Conservation (phyloP, 2,113 vertebrate species). For the Pogona vitticeps region DNA sequence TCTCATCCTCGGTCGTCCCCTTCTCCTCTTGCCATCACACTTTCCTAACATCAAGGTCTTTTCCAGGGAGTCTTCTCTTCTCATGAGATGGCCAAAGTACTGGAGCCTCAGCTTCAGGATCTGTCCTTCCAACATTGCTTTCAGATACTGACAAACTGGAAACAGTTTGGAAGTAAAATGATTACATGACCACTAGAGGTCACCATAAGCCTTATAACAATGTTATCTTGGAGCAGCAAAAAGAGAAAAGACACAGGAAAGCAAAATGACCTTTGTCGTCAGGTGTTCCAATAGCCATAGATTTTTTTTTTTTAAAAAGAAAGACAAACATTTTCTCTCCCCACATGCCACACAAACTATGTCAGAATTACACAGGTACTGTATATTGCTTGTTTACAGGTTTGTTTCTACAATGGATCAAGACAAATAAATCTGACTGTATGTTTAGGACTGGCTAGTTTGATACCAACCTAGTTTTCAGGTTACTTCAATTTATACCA, state of each 20-base stretch:
- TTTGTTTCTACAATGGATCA: too few species aligned
- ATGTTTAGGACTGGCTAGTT: background rate
- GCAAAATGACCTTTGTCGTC: background rate
- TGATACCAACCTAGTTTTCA: background rate
- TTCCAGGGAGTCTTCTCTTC: too few species aligned
- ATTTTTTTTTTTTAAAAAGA: background rate
- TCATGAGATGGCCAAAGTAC: too few species aligned
- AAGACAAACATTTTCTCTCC: background rate
- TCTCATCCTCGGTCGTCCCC: too few species aligned
- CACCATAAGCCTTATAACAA: slow-evolving; percentile 59
- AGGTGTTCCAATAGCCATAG: background rate
- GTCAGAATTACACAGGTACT: background rate
- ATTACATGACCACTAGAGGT: slow-evolving; percentile 64
- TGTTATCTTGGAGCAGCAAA: background rate
- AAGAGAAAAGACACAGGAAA: background rate
- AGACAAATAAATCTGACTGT: background rate
- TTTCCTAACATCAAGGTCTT: too few species aligned
- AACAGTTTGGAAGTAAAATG: background rate
- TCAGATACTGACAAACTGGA: background rate
- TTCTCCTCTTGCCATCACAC: too few species aligned
- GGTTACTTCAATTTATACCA: background rate
- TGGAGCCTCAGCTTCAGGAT: too few species aligned
- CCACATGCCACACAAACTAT: too few species aligned
- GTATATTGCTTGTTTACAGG: too few species aligned
- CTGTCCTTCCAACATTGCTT: too few species aligned